Evolutionary conservation across 1,140 invertebrate species (phyloP), one percentile per base, ranked within the genome.

Genomic region (Muscidifurax raptorellus): DNA sequence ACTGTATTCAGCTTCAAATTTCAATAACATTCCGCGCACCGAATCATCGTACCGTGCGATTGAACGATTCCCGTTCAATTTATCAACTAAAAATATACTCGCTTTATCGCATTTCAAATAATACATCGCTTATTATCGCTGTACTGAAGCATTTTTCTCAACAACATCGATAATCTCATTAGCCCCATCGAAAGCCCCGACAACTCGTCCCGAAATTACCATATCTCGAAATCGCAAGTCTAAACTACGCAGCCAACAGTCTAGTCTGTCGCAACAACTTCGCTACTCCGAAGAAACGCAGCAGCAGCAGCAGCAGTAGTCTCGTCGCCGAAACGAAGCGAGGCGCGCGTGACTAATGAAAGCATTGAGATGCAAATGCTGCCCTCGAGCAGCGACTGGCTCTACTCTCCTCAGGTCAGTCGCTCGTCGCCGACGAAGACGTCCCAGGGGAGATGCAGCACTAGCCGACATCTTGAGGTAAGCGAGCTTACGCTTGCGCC

Each of bases 361-460:
- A 81, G 67, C 59, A 85, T 85, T 85, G 83, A 85, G 79, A 85
- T 85, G 83, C 83, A 85, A 85, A 85, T 81, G 36, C 2, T 32
- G 32, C 25, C 71, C 79, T 74, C 47, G 64, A 67, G 75, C 52
- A 67, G 75, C 52, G 77, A 80, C 27, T 32, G 10, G 32, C 76
- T 30, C 15, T 59, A 59, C 52, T 28, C 75, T 83, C 30, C 30
- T 47, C 32, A 13, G 64, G 77, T 79, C 44, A 79, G 83, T 47
- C 36, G 30, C 13, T 28, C 12, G 18, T 27, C 2, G 30, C 1
- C 32, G 22, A 44, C 2, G 27, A 30, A 44, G 22, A 44, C 22
- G 59, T 27, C 1, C 30, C 13, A 22, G n/a, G 22, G 9, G 44
- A 74, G 18, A 74, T 6, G 30, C 13, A 36, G 71, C 71, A 59